phyloP scores from a whole-genome alignment of 2,113 vertebrate species.

The Emydocephalus ijimae region DNA sequence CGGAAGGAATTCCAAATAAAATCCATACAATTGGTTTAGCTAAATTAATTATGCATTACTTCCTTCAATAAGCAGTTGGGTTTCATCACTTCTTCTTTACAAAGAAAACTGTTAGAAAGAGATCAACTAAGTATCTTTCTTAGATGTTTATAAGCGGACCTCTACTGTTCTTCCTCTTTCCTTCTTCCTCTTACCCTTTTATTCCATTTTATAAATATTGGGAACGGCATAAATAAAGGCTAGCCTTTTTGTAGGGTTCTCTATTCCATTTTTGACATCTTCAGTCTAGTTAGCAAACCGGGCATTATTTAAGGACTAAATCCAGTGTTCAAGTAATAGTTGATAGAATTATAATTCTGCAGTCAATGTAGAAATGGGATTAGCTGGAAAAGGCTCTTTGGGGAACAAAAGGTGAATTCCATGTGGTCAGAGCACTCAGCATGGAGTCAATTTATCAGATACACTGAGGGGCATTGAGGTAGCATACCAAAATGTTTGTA shows the following conservation, averaged over 20 bases:
- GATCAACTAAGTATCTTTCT: background rate
- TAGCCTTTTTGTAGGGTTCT: background rate
- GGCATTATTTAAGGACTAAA: background rate
- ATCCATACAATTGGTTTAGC: background rate
- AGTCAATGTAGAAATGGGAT: background rate
- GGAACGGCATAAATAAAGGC: background rate
- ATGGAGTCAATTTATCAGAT: background rate
- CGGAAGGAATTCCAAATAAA: background rate
- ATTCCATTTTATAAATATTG: background rate
- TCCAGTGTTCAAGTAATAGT: background rate
- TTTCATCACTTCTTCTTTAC: background rate
- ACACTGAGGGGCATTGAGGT: background rate
- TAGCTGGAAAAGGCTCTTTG: background rate
- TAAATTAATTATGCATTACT: background rate
- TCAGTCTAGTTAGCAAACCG: background rate
- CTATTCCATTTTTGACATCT: background rate
- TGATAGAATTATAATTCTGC: background rate
- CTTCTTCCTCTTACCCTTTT: background rate
- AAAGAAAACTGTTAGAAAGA: background rate
- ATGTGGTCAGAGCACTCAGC: background rate
- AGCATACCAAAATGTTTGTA: background rate
- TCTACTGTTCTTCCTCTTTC: background rate
- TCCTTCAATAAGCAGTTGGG: background rate
- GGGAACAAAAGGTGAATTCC: background rate
- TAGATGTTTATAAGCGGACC: background rate